Evolutionary conservation across 2,113 vertebrate species (phyloP), one percentile per base, ranked within the genome.

Genomic region (Spizaetus ornatus): DNA sequence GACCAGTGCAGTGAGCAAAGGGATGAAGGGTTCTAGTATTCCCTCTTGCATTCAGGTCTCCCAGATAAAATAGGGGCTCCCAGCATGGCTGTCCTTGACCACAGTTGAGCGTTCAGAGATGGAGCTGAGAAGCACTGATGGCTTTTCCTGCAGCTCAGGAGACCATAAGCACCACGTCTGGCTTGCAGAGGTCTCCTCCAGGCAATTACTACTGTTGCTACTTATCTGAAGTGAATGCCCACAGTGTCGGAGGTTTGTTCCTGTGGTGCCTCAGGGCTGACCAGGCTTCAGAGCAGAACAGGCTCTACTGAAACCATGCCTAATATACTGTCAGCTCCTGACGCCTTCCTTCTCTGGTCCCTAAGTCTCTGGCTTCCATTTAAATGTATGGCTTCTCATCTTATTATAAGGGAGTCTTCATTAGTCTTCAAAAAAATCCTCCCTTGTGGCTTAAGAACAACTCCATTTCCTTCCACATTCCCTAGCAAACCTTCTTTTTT

Each of bases 401-500:
- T 77, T 63, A 22, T 43, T 31, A 31, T 19, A 50, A 56, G 19
- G 15, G 4, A 72, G 27, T 3, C 14, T 69, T 53, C 31, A 43
- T 31, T 42, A 47, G 6, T 36, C 29, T 53, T 42, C 15, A 23
- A 21, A 52, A 55, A 50, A 13, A 34, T 7, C 7, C 7, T 3
- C 16, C 20, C 20, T 66, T 36, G 23, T n/a, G 43, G 32, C 14
- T 52, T 29, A 62, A 58, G 43, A 29, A 36, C 48, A 86, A 23
- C 11, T 22, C 14, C 20, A 7, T 53, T 65, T 58, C 48, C n/a
- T 23, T 53, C 16, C 29, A 29, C 0, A 0, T 56, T 50, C 34
- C 67, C 42, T 52, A 31, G 7, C 9, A 76, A 65, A 50, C 36
- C 18, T 11, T 16, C 8, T 34, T 63, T 34, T 72, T 14, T 11